Evolutionary conservation across 2,888 invertebrate species (phyloP), one percentile per base, ranked within the genome.

Genomic region (Cancer borealis): DNA sequence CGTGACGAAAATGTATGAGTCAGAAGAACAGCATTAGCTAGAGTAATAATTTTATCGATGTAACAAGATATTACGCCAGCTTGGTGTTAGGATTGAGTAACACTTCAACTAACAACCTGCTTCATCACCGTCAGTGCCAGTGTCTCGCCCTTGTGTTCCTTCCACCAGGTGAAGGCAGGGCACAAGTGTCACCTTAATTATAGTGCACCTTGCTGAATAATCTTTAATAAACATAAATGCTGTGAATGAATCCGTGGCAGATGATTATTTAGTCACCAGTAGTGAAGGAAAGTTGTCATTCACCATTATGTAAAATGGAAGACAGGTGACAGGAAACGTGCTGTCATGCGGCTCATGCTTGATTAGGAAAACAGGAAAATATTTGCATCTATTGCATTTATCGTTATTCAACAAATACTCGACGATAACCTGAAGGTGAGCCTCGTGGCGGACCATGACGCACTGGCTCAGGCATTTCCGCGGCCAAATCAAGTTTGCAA

Each of bases 401-500:
- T 79, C 79, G 79, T 26, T 79, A 79, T 79, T 79, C 12, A 30
- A 30, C 30, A 30, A 79, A 30, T 12, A 79, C 30, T 79, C 30
- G 30, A 79, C 30, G 79, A 79, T 30, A 79, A 79, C 79, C 79
- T 30, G 26, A 30, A 79, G 79, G 12, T 30, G 26, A 79, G 79
- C 30, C n/a, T 30, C 30, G 79, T 79, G 79, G 79, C 30, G 30
- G 79, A 79, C 30, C 79, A 30, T 79, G 79, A 79, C 79, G 79
- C 79, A 79, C 79, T 12, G 79, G 79, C 30, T 79, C 79, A 79
- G 79, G 79, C 79, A 79, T 79, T 79, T 79, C 79, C 79, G 79
- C 79, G 14, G 79, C 30, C 79, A 26, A 79, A 26, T 30, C 26
- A 79, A 79, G 79, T 79, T 79, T 79, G 79, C 79, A 79, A 79